Evolutionary conservation across 1,140 invertebrate genomes (phyloP).

Genomic region (Oncopodura yosiiana): DNA sequence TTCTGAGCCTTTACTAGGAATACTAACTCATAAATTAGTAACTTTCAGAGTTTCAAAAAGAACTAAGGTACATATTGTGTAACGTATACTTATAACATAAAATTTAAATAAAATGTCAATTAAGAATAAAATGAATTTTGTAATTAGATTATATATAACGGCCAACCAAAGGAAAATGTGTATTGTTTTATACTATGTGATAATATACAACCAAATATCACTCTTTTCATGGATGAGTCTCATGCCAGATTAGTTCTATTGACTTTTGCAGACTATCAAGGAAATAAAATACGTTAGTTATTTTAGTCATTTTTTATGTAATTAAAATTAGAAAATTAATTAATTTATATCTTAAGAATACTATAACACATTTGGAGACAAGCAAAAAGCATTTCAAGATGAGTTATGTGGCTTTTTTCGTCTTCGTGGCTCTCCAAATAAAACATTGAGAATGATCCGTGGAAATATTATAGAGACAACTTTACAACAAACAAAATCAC

Average conservation of each 20-base stretch:
- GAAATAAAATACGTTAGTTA: conserved; percentile 5
- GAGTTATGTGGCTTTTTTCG: conserved; percentile 71
- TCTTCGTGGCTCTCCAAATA: conserved; percentile 67
- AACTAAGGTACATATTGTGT: conserved; percentile 56
- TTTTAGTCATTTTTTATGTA: too few relatives aligned
- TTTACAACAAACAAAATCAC: conserved; percentile 69
- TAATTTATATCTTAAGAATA: too few relatives aligned
- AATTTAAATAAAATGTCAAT: neutral
- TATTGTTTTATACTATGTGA: conserved; percentile 5
- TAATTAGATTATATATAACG: neutral
- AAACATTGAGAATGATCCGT: conserved; percentile 43
- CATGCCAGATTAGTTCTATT: conserved; percentile 9
- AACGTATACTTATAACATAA: neutral
- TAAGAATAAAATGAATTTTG: neutral
- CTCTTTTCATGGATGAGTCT: conserved; percentile 5
- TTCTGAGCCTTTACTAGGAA: neutral
- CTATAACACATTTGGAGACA: conserved; percentile 87
- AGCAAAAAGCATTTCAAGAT: conserved; percentile 87
- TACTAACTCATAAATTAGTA: conserved; percentile 45
- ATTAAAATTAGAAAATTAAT: too few relatives aligned
- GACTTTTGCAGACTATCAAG: conserved; percentile 18
- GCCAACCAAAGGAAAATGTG: neutral
- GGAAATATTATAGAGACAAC: conserved; percentile 32
- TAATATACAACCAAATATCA: conserved; percentile 4
- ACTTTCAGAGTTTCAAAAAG: conserved; percentile 84